Evolutionary conservation across 2,797 vertebrate genomes (phyloP).

Genomic region (Allobates femoralis): DNA sequence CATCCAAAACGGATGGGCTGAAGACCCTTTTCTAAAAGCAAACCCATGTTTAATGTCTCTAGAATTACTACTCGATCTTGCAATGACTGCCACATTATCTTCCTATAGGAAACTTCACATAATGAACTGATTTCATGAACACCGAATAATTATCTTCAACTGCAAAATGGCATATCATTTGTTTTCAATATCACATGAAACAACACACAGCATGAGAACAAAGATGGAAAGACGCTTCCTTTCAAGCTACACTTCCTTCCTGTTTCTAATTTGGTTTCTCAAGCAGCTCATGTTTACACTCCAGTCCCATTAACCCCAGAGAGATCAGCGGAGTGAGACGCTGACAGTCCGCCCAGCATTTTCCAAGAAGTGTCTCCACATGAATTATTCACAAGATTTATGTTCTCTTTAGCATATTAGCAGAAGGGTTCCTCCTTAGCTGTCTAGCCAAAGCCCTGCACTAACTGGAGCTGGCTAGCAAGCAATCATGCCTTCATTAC

Average conservation of each 20-base stretch:
- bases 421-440: slow-evolving; percentile 20
- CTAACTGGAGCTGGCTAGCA: slow-evolving; percentile 1
- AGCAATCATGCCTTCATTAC: slow-evolving; percentile 30
- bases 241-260: slow-evolving; percentile 61
- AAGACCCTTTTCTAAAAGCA: not conserved
- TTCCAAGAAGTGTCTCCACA: slow-evolving; percentile 42
- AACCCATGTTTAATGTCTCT: not conserved
- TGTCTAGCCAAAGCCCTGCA: slow-evolving; percentile 7
- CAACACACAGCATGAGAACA: slow-evolving; percentile 37
- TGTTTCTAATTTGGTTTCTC: slow-evolving; percentile 61
- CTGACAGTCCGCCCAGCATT: slow-evolving; percentile 14
- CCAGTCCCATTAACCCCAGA: slow-evolving; percentile 54
- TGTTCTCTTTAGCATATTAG: slow-evolving; percentile 36
- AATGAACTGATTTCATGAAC: not conserved
- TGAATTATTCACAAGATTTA: slow-evolving; percentile 34
- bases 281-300: slow-evolving; percentile 55
- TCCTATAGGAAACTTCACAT: not conserved
- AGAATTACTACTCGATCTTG: not conserved
- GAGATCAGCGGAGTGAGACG: slow-evolving; percentile 7
- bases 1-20: not conserved
- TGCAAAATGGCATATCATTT: slow-evolving; percentile 21
- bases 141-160: slow-evolving; percentile 2
- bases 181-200: slow-evolving; percentile 30
- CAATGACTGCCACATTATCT: not conserved
- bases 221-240: slow-evolving; percentile 62